Conservation (phyloP, 2,888 invertebrate genomes). For the Glyphotaelius pellucidus region DNA sequence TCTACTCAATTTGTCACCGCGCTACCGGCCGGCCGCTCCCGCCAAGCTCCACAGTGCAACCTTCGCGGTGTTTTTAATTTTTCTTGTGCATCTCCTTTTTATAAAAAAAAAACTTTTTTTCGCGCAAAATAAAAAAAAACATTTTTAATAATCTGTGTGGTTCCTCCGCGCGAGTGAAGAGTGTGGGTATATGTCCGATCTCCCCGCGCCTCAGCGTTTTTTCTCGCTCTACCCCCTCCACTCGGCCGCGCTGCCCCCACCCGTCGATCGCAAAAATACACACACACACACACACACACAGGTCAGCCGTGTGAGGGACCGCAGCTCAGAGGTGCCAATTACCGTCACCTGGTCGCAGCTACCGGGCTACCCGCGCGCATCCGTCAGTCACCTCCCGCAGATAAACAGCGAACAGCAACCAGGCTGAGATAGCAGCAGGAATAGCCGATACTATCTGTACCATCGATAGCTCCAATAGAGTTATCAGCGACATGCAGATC, state of each 20-base stretch:
- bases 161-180: constrained; percentile 46
- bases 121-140: background rate
- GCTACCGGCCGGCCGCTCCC: constrained; percentile 72
- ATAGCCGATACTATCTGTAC: background rate
- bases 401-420: background rate
- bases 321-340: constrained; percentile 68
- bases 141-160: background rate
- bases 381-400: constrained; percentile 35
- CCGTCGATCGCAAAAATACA: constrained; percentile 81
- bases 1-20: constrained; percentile 77
- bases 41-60: constrained; percentile 44
- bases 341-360: constrained; percentile 69
- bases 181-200: constrained; percentile 54
- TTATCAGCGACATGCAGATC: background rate
- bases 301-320: constrained; percentile 72
- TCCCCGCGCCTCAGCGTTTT: constrained; percentile 65
- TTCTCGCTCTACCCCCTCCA: constrained; percentile 77
- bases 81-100: background rate
- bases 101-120: constrained; percentile 4
- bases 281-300: constrained; percentile 67
- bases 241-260: constrained; percentile 73
- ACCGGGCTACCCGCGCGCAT: constrained; percentile 69
- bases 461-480: no score
- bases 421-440: background rate
- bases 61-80: constrained; percentile 8